Conservation (phyloP, 2,888 invertebrate genomes). For the Osedax frankpressi region DNA sequence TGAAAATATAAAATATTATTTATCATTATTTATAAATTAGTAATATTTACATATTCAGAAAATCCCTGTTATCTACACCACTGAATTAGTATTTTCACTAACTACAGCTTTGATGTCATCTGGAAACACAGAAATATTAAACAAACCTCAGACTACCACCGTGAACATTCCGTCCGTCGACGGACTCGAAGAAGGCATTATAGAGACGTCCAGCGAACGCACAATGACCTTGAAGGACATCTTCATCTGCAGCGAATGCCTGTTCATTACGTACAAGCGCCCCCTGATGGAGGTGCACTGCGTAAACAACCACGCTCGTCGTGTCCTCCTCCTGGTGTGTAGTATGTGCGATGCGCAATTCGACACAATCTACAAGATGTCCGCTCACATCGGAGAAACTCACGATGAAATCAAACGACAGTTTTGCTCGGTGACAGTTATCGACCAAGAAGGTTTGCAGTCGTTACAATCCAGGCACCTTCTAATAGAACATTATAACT, state of each 20-base stretch:
- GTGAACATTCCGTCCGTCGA: neutral
- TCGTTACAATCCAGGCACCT: too few species aligned
- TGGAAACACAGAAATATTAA: too few species aligned
- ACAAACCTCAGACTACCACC: neutral
- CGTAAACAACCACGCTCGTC: slow-evolving; percentile 6
- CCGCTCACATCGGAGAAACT: neutral
- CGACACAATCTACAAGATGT: slow-evolving; percentile 9
- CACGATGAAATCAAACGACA: slow-evolving; percentile 9
- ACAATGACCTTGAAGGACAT: slow-evolving; percentile 2
- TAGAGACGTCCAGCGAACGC: neutral
- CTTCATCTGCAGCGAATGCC: slow-evolving; percentile 3
- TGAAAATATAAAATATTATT: too few species aligned
- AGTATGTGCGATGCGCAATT: neutral
- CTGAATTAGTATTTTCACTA: too few species aligned
- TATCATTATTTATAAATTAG: too few species aligned
- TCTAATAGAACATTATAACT: too few species aligned
- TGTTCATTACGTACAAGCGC: slow-evolving; percentile 9
- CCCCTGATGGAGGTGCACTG: slow-evolving; percentile 10
- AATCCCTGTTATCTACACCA: too few species aligned
- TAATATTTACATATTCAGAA: too few species aligned
- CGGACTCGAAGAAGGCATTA: neutral
- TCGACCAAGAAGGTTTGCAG: neutral
- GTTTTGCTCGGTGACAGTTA: slow-evolving; percentile 8
- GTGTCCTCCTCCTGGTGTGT: slow-evolving; percentile 4
- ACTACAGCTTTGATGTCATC: too few species aligned